These are phyloP conservation scores for Orientallactaga bullata DNA, from an alignment of 2,113 vertebrate species.

Conservation along the genomic window DNA sequence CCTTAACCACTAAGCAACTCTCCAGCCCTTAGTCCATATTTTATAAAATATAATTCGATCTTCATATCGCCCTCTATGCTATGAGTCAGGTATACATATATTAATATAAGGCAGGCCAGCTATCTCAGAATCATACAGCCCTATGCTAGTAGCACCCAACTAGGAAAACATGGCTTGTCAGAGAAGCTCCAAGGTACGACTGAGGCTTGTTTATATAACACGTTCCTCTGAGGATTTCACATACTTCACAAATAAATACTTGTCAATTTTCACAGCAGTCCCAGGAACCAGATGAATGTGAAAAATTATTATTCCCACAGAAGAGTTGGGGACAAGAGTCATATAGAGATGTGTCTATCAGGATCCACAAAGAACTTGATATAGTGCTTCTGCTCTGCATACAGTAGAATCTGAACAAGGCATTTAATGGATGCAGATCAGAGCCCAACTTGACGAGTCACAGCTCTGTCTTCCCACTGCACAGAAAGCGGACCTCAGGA, in stretches of 20 bases:
- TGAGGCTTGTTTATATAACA: slow-evolving; percentile 69
- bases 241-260: slow-evolving; percentile 65
- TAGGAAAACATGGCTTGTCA: slow-evolving; percentile 57
- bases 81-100: slow-evolving; percentile 35
- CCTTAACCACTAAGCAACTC: too few relatives aligned
- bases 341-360: slow-evolving; percentile 6
- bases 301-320: slow-evolving; percentile 65
- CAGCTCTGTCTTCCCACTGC: not conserved
- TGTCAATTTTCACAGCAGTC: slow-evolving; percentile 71
- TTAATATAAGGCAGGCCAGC: slow-evolving; percentile 38
- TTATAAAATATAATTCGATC: slow-evolving; percentile 60
- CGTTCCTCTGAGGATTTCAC: slow-evolving; percentile 46
- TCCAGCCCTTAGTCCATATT: slow-evolving; percentile 3
- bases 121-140: slow-evolving; percentile 20
- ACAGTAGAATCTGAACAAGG: not conserved
- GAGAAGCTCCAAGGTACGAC: not conserved
- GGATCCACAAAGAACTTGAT: not conserved
- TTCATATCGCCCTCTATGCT: slow-evolving; percentile 25
- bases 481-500: not conserved
- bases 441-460: not conserved
- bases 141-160: slow-evolving; percentile 48
- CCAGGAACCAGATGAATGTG: slow-evolving; percentile 52
- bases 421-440: not conserved
- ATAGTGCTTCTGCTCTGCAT: not conserved
- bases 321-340: slow-evolving; percentile 47